Percentiles rank a stretch among this genome's conserved stretches.
phyloP scores from a whole-genome alignment of 2,888 invertebrate species.

The Drosophila barbarae region DNA sequence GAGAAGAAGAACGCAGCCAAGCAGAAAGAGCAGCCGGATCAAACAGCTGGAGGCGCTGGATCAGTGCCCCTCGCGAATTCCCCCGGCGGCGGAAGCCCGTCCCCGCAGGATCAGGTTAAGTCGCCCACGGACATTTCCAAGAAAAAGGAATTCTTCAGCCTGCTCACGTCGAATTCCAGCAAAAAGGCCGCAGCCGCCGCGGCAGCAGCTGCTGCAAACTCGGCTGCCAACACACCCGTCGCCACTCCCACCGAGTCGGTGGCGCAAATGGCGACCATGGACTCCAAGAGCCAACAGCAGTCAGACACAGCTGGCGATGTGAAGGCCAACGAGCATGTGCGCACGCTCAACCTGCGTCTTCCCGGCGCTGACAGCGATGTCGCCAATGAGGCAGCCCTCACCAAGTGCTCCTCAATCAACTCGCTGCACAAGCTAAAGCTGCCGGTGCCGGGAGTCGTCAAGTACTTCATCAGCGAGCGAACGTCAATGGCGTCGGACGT shows the following conservation, averaged over 20 bases:
- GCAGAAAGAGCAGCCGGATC: slow-evolving; percentile 65
- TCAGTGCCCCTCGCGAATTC: slow-evolving; percentile 11
- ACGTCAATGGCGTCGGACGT: slow-evolving; percentile 44
- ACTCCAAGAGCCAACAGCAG: neutral
- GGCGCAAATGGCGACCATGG: slow-evolving; percentile 20
- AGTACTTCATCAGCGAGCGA: slow-evolving; percentile 78
- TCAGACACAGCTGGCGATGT: slow-evolving; percentile 12
- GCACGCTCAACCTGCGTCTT: slow-evolving; percentile 69
- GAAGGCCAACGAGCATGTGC: slow-evolving; percentile 50
- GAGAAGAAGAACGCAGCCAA: slow-evolving; percentile 80
- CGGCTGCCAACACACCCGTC: slow-evolving; percentile 48
- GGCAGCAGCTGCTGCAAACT: slow-evolving; percentile 59
- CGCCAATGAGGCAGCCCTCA: slow-evolving; percentile 38
- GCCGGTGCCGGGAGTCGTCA: slow-evolving; percentile 79
- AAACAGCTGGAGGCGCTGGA: slow-evolving; percentile 4
- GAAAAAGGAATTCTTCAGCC: slow-evolving; percentile 79
- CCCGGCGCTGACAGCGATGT: slow-evolving; percentile 56
- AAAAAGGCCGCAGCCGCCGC: slow-evolving; percentile 77
- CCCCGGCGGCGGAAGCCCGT: slow-evolving; percentile 17
- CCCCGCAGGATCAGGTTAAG: slow-evolving; percentile 69
- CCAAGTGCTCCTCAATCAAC: slow-evolving; percentile 76
- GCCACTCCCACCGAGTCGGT: slow-evolving; percentile 53
- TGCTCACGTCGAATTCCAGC: slow-evolving; percentile 78
- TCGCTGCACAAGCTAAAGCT: slow-evolving; percentile 78
- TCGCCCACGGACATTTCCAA: slow-evolving; percentile 79